phyloP scores from a whole-genome alignment of 2,797 vertebrate species.

The Lepilemur septentrionalis region DNA sequence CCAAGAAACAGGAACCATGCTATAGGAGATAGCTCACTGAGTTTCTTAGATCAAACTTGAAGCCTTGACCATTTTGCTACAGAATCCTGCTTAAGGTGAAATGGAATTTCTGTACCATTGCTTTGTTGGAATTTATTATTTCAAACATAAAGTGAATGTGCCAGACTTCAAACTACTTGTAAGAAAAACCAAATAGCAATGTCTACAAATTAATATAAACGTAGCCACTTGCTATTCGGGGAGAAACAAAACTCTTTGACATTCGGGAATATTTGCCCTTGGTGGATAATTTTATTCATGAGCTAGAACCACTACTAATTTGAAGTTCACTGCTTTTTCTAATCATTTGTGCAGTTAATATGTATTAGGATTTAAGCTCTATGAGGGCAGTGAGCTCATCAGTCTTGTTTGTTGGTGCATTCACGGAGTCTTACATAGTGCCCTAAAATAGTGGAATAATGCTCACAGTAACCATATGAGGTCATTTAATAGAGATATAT shows the following conservation, averaged over 20 bases:
- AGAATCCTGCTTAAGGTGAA: neutral
- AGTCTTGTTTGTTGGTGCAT: neutral
- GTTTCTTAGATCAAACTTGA: neutral
- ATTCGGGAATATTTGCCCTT: neutral
- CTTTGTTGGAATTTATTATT: neutral
- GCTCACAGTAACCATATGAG: neutral
- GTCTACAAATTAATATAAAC: neutral
- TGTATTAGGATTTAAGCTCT: neutral
- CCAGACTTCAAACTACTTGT: neutral
- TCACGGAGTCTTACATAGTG: neutral
- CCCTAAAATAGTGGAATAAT: neutral
- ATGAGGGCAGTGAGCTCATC: neutral
- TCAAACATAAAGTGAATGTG: neutral
- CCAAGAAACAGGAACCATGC: neutral
- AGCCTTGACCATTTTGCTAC: neutral
- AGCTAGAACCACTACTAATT: constrained; percentile 1
- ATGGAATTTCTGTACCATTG: neutral
- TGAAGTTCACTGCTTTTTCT: neutral
- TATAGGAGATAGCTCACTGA: neutral
- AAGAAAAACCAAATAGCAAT: neutral
- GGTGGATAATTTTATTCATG: neutral
- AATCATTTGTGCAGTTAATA: neutral
- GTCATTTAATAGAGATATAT: neutral
- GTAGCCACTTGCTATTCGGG: neutral
- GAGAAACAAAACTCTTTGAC: neutral